Conservation (phyloP, 2,113 vertebrate species). For the Otus sunia region DNA sequence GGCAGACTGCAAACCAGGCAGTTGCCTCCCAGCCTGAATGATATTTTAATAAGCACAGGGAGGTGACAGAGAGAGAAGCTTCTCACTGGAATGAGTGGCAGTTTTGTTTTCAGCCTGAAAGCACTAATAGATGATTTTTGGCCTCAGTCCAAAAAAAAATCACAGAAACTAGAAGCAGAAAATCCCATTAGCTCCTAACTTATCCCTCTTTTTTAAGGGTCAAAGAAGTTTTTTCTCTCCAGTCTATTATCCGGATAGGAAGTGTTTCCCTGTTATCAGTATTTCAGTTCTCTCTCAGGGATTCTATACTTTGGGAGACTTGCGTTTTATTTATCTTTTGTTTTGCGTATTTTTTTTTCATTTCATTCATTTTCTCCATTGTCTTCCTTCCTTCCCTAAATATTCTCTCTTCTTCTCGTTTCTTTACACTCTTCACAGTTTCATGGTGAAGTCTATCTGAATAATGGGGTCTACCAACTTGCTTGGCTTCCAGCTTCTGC, state of each 20-base stretch:
- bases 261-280: neutral
- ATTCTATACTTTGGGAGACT: neutral
- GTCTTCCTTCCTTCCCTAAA: neutral
- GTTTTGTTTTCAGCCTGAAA: constrained; percentile 63
- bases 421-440: neutral
- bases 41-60: constrained; percentile 67
- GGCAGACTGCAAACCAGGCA: constrained; percentile 43
- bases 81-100: constrained; percentile 49
- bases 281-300: neutral
- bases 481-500: neutral
- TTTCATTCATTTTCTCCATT: neutral
- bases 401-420: neutral
- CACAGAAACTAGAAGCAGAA: neutral
- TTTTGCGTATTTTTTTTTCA: neutral
- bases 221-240: neutral
- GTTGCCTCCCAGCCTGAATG: constrained; percentile 48
- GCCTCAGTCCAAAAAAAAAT: neutral
- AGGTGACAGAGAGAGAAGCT: constrained; percentile 47
- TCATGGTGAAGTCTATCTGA: neutral
- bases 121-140: constrained; percentile 43
- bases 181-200: neutral
- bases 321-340: neutral
- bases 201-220: neutral
- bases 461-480: neutral
- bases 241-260: neutral